phyloP scores from a whole-genome alignment of 1,140 invertebrate species.

The Drosophila subpulchrella region DNA sequence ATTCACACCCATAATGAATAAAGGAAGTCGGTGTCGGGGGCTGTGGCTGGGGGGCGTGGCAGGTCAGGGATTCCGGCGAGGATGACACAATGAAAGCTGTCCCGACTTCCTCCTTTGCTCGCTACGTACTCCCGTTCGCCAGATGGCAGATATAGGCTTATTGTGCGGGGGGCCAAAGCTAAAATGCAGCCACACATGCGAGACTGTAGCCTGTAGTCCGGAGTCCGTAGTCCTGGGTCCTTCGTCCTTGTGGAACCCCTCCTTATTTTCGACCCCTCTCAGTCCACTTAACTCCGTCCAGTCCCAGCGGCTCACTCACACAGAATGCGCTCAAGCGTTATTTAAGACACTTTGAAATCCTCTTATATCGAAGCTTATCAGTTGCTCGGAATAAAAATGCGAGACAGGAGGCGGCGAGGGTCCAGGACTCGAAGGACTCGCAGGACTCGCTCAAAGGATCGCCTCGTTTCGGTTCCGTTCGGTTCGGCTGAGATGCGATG shows the following conservation, averaged over 20 bases:
- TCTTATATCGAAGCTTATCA: slow-evolving; percentile 71
- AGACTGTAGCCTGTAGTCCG: neutral
- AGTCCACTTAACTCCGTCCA: slow-evolving; percentile 23
- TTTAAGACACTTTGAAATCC: slow-evolving; percentile 73
- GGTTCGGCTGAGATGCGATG: slow-evolving; percentile 13
- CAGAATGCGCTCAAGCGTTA: slow-evolving; percentile 71
- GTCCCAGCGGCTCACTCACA: slow-evolving; percentile 59
- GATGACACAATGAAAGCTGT: slow-evolving; percentile 56
- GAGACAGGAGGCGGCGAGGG: slow-evolving; percentile 37
- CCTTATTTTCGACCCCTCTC: neutral
- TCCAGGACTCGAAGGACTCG: slow-evolving; percentile 2
- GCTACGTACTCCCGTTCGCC: neutral
- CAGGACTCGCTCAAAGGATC: neutral
- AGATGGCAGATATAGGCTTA: slow-evolving; percentile 34
- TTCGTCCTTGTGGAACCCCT: neutral
- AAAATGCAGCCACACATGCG: slow-evolving; percentile 43
- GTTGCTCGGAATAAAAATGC: slow-evolving; percentile 63
- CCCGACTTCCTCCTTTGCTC: neutral
- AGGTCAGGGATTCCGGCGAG: slow-evolving; percentile 36
- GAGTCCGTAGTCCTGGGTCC: neutral
- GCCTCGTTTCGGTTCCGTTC: neutral
- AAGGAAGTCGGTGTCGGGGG: slow-evolving; percentile 28
- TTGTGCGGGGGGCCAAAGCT: slow-evolving; percentile 34
- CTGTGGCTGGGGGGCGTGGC: neutral
- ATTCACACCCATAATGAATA: slow-evolving; percentile 73